phyloP scores from a whole-genome alignment of 1,140 invertebrate species.

The Papilio helenus region DNA sequence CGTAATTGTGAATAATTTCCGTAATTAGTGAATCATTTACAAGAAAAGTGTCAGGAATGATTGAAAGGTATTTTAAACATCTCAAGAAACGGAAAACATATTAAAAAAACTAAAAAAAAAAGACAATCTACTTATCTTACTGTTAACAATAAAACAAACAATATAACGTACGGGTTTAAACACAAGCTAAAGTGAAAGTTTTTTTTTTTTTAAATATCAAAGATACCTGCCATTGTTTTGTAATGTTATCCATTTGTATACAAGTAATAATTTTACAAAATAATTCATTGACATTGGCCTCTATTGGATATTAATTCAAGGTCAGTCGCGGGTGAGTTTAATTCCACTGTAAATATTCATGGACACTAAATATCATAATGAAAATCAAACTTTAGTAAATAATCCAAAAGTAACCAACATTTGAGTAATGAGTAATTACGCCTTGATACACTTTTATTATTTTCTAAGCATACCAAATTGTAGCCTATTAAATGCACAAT shows the following conservation, averaged over 20 bases:
- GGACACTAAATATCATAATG: neutral
- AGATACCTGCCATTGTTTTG: no score
- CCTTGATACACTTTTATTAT: no score
- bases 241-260: no score
- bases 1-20: slow-evolving; percentile 1
- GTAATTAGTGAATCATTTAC: neutral
- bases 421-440: no score
- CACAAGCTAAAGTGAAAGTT: no score
- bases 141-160: no score
- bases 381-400: neutral
- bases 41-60: neutral
- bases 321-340: neutral
- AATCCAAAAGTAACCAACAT: neutral
- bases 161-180: no score
- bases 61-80: neutral
- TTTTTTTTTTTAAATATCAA: no score
- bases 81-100: neutral
- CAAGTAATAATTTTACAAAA: slow-evolving; percentile 7
- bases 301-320: slow-evolving; percentile 7
- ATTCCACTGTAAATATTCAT: slow-evolving; percentile 16
- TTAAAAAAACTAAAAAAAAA: no score
- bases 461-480: no score
- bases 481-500: no score
- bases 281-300: neutral
- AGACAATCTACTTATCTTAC: no score